Conservation (phyloP, 2,888 invertebrate genomes). For the Cabera pusaria region DNA sequence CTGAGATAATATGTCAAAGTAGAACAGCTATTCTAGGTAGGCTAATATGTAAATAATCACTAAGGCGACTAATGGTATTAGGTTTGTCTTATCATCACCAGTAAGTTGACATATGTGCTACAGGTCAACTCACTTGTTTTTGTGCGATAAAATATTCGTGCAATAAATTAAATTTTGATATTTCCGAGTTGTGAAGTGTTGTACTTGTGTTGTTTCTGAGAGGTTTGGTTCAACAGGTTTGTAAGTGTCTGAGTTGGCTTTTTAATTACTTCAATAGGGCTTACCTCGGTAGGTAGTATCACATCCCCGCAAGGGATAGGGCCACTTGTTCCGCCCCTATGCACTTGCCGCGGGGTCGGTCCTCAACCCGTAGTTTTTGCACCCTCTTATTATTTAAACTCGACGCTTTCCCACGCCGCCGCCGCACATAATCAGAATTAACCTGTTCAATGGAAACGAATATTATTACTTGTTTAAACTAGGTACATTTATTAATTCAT, state of each 20-base stretch:
- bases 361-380: conserved; percentile 69
- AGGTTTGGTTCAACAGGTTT: conserved; percentile 6
- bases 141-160: too few species aligned
- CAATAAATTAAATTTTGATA: too few species aligned
- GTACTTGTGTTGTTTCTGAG: not conserved
- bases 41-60: conserved; percentile 2
- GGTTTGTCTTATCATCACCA: conserved; percentile 21
- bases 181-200: too few species aligned
- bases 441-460: conserved; percentile 53
- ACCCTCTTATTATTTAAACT: conserved; percentile 61
- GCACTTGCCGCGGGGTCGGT: conserved; percentile 73
- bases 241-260: conserved; percentile 6
- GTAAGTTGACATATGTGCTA: conserved; percentile 15
- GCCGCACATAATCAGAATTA: conserved; percentile 55
- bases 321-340: conserved; percentile 80
- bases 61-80: too few species aligned
- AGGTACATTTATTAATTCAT: too few species aligned
- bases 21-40: conserved; percentile 6
- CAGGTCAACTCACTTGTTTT: conserved; percentile 26
- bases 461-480: too few species aligned
- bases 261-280: conserved; percentile 5
- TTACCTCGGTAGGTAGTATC: conserved; percentile 34
- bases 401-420: conserved; percentile 70
- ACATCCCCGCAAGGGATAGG: conserved; percentile 29
- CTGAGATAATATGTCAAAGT: too few species aligned